Conservation (phyloP, 2,113 vertebrate species). For the Egretta garzetta region DNA sequence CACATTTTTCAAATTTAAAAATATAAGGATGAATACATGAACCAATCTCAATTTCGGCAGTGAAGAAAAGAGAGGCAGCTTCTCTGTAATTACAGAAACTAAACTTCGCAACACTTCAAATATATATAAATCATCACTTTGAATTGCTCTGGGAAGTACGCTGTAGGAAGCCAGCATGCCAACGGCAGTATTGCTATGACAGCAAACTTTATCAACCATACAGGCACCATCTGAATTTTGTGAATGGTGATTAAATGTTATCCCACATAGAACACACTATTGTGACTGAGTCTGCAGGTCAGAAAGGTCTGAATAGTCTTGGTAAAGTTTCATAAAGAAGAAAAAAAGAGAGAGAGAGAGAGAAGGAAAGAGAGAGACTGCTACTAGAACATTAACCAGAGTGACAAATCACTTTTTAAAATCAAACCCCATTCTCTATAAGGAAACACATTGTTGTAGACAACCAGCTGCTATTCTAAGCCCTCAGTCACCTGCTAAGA, state of each 20-base stretch:
- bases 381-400: background rate
- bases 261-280: background rate
- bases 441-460: background rate
- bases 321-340: background rate
- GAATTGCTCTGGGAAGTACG: background rate
- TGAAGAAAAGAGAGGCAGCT: conserved; percentile 26
- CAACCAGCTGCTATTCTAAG: background rate
- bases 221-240: background rate
- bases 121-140: conserved; percentile 27
- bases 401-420: background rate
- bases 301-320: background rate
- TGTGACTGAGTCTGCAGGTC: background rate
- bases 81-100: conserved; percentile 59
- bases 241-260: background rate
- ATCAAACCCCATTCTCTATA: background rate
- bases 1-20: conserved; percentile 49
- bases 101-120: conserved; percentile 65
- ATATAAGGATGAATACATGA: conserved; percentile 30
- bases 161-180: conserved; percentile 11
- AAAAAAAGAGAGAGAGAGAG: background rate
- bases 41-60: conserved; percentile 27
- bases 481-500: background rate
- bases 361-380: background rate
- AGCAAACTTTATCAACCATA: background rate
- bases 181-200: background rate